Percentiles rank a stretch among this genome's conserved stretches.
Evolutionary conservation across 1,140 invertebrate species (phyloP).

Genomic region (Drosophila jambulina): DNA sequence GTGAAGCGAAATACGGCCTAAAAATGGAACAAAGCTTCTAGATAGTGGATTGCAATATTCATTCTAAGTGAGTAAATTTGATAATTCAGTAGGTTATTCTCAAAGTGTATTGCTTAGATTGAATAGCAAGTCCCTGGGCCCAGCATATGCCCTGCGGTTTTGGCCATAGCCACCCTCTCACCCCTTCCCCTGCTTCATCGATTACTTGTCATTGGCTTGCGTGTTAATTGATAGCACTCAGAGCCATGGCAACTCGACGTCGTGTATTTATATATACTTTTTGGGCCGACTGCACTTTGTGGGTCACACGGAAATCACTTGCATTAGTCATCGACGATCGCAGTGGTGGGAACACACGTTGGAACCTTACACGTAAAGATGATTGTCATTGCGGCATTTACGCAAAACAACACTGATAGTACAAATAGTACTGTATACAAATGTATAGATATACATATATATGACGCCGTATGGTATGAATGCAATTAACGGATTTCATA

Average conservation of each 20-base stretch:
- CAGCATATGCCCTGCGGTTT: constrained; percentile 53
- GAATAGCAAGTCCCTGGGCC: constrained; percentile 21
- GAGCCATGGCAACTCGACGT: constrained; percentile 64
- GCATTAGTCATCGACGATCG: constrained; percentile 66
- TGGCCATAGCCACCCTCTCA: constrained; percentile 13
- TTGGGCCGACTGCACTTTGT: constrained; percentile 49
- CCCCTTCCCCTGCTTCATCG: constrained; percentile 51
- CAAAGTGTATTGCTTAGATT: constrained; percentile 33
- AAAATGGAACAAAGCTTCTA: neutral
- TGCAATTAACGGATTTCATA: constrained; percentile 67
- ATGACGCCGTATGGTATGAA: constrained; percentile 27
- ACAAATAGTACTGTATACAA: constrained; percentile 27
- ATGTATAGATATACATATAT: neutral
- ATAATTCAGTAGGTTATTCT: neutral
- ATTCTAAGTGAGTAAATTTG: no score
- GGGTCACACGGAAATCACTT: constrained; percentile 80
- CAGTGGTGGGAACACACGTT: constrained; percentile 10
- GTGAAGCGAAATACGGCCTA: neutral
- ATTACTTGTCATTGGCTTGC: constrained; percentile 76
- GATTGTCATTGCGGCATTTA: constrained; percentile 63
- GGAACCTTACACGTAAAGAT: constrained; percentile 51
- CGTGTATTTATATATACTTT: constrained; percentile 35
- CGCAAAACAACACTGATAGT: constrained; percentile 53
- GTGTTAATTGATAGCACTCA: constrained; percentile 74
- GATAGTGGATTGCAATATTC: no score